These are phyloP conservation scores for Theretra japonica DNA, from an alignment of 2,888 invertebrate species.

Conservation along the genomic window DNA sequence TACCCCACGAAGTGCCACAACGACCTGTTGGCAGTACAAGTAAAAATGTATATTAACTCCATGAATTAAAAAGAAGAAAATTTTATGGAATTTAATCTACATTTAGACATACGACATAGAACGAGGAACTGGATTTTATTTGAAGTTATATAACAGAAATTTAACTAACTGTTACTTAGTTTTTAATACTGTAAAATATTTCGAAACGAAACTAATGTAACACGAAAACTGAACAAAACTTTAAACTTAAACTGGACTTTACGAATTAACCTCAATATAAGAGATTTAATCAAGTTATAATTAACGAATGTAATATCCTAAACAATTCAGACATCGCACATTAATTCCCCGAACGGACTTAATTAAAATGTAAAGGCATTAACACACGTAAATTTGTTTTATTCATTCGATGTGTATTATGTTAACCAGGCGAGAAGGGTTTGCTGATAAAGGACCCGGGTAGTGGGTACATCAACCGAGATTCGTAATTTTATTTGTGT, in stretches of 20 bases:
- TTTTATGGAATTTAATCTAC: not conserved
- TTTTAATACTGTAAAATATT: too few relatives aligned
- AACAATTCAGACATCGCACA: slow-evolving; percentile 39
- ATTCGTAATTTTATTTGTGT: slow-evolving; percentile 66
- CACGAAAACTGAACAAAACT: not conserved
- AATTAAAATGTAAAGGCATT: slow-evolving; percentile 54
- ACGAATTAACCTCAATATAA: not conserved
- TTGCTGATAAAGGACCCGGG: slow-evolving; percentile 28
- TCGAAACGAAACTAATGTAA: not conserved
- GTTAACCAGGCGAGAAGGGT: slow-evolving; percentile 52
- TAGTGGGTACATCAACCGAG: slow-evolving; percentile 40
- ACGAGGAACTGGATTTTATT: not conserved
- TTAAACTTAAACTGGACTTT: not conserved
- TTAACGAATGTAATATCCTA: slow-evolving; percentile 54
- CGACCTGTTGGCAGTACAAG: too few relatives aligned
- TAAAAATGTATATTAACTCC: too few relatives aligned
- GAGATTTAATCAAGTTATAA: slow-evolving; percentile 32
- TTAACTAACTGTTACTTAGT: too few relatives aligned
- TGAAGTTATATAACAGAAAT: not conserved
- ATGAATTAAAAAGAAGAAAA: too few relatives aligned
- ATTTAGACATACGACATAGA: not conserved
- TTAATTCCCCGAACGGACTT: slow-evolving; percentile 51
- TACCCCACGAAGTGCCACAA: too few relatives aligned
- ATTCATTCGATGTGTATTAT: slow-evolving; percentile 64
- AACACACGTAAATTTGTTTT: slow-evolving; percentile 60